Evolutionary conservation across 2,797 vertebrate genomes (phyloP), one percentile per base, ranked within the genome.

Genomic region (Silurus lanzhouensis): DNA sequence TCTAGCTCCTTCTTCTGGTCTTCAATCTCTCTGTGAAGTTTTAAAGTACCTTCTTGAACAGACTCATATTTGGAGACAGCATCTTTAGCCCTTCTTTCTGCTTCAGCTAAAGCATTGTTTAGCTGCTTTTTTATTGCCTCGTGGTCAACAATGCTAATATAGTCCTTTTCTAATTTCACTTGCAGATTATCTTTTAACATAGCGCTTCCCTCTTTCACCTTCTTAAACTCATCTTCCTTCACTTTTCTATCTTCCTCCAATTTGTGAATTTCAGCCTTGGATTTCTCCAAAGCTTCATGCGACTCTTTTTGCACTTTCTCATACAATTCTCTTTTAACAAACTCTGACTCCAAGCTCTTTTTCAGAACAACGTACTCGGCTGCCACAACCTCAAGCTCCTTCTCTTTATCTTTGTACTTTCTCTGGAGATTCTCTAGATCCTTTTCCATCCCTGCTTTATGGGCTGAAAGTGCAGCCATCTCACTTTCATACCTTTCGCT

Each of bases 1-100:
- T 98, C 97, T 0, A 99, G 95, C 44, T 99, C 97, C 86, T 91
- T 96, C 90, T 94, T 98, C 90, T 99, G 98, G 60, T 96, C 97
- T 89, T 96, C 93, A 0, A 99, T 94, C 82, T 99, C 98, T 0
- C 92, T 89, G 0, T 96, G 97, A 19, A 99, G 88, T 84, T 94
- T 96, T 0, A 0, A 46, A 0, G 94, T 92, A 86, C 97, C 96
- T 20, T 96, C 95, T 13, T 96, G 96, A n/a, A 94, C 93, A 3
- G 83, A 89, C 57, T 63, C 81, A 3, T 92, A 94, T 74, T 91
- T 93, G 0, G 91, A 92, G 4, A 91, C 80, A 0, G 88, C 1
- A 0, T 93, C 91, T 0, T 91, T 91, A 0, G 91, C 92, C 75
- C 2, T 89, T 0, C 90, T 93, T 90, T 96, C 95, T 0, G 93